A percentile compares a stretch with the other conserved stretches of the same genome.
Conservation (phyloP, 1,140 invertebrate species). For the Drosophila nebulosa region DNA sequence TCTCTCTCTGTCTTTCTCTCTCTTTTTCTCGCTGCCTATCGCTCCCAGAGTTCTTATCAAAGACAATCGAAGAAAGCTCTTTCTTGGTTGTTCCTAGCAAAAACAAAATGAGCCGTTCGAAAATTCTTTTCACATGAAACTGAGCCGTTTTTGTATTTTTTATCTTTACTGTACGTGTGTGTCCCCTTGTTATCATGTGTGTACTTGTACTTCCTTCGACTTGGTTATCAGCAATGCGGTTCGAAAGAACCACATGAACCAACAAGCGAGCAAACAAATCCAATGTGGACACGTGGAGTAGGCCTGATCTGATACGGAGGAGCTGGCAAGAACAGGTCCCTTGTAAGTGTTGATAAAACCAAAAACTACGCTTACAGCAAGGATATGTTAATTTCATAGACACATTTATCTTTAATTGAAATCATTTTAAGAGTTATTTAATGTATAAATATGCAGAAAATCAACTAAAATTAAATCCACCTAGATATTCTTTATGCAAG, state of each 20-base stretch:
- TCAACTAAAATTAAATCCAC: background rate
- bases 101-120: conserved; percentile 19
- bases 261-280: background rate
- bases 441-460: too few species aligned
- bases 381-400: too few species aligned
- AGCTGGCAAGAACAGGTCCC: background rate
- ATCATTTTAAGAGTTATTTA: too few species aligned
- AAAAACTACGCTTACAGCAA: too few species aligned
- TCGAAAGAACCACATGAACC: conserved; percentile 29
- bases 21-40: conserved; percentile 1
- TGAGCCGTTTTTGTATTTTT: conserved; percentile 44
- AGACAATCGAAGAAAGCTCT: conserved; percentile 32
- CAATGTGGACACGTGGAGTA: conserved; percentile 1
- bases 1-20: background rate
- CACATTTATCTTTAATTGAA: too few species aligned
- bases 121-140: conserved; percentile 44
- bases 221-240: conserved; percentile 52
- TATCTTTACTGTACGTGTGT: conserved; percentile 51
- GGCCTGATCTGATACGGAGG: background rate
- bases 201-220: conserved; percentile 49
- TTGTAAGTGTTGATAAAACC: too few species aligned
- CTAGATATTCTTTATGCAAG: background rate
- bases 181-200: conserved; percentile 7
- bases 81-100: conserved; percentile 33
- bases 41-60: conserved; percentile 28